Evolutionary conservation across 37 sponge, comb jelly and placozoan genomes (phyloP), one percentile per base, ranked within the genome.

Genomic region (Lycopodina hypogea): DNA sequence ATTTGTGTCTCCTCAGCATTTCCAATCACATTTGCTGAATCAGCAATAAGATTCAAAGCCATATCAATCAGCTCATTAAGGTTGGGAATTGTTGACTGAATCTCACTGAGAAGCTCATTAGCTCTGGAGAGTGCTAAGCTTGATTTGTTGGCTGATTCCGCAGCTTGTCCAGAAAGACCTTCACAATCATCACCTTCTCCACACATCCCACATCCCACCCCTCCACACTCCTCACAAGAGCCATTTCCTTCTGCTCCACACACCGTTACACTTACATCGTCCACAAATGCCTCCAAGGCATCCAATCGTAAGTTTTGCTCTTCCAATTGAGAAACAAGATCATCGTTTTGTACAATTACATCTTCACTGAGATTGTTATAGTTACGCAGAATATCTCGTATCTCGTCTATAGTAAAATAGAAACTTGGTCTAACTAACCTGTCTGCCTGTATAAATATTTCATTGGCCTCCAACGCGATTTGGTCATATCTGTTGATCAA

Each of bases 181-280:
- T 69, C 53, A 37, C 86, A 85, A 1, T 22, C 42, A 15, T 11
- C 9, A 48, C 33, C 64, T 21, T 32, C 75, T 28, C 78, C 78
- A 72, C 89, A 88, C 15, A 35, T 48, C 19, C 35, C 77, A 87
- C 76, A 32, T 38, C 42, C 34, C 68, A 67, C 68, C n/a, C 68
- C 71, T 45, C 87, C 71, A 29, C 71, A 28, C 2, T 62, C 56
- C n/a, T 4, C 38, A 67, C 37, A 36, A 7, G 68, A 3, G 14
- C 42, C 28, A 24, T 70, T 45, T 37, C 22, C 23, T n/a, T 41
- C 37, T 9, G 2, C 28, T 15, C 48, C 71, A 48, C 48, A 70
- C 48, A 45, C 11, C 45, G 14, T 41, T 48, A 70, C 17, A 38
- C 48, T 70, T 41, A n/a, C 71, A 14, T 70, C 48, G 3, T 23